phyloP scores from a whole-genome alignment of 2,888 invertebrate species.

The Hanleya hanleyi region DNA sequence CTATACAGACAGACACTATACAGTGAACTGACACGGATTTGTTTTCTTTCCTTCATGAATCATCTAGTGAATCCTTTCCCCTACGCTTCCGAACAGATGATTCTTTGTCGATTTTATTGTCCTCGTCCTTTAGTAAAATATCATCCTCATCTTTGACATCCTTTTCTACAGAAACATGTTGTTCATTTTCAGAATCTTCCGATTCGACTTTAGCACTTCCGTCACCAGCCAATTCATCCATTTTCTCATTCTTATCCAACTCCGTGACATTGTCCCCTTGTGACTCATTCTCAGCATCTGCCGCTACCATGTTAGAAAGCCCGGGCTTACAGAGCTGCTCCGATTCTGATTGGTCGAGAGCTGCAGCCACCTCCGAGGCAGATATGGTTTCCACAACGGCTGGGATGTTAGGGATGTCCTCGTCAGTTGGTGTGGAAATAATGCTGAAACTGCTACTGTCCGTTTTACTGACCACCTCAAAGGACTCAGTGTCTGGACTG shows the following conservation, averaged over 20 bases:
- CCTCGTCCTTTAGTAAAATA: not conserved
- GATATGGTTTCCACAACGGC: not conserved
- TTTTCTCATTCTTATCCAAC: not conserved
- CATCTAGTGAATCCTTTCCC: not conserved
- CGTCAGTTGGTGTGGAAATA: conserved; percentile 1
- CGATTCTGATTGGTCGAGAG: not conserved
- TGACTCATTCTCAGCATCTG: not conserved
- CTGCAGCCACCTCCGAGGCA: not conserved
- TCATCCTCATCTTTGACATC: not conserved
- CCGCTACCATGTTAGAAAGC: too few species aligned
- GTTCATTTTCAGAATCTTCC: not conserved
- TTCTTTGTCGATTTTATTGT: not conserved
- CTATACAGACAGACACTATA: too few species aligned
- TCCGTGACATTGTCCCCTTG: not conserved
- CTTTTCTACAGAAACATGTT: too few species aligned
- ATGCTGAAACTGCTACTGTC: not conserved
- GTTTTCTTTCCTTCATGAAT: not conserved
- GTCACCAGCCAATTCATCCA: not conserved
- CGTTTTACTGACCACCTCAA: conserved; percentile 5
- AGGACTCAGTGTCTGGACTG: conserved; percentile 4
- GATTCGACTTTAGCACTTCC: not conserved
- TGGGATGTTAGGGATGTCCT: not conserved
- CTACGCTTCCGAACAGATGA: not conserved
- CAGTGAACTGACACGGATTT: too few species aligned
- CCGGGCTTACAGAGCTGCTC: too few species aligned